Evolutionary conservation across 30 jellyfish, hydroid and myxozoan species (phyloP).

Genomic region (Catostylus mosaicus): DNA sequence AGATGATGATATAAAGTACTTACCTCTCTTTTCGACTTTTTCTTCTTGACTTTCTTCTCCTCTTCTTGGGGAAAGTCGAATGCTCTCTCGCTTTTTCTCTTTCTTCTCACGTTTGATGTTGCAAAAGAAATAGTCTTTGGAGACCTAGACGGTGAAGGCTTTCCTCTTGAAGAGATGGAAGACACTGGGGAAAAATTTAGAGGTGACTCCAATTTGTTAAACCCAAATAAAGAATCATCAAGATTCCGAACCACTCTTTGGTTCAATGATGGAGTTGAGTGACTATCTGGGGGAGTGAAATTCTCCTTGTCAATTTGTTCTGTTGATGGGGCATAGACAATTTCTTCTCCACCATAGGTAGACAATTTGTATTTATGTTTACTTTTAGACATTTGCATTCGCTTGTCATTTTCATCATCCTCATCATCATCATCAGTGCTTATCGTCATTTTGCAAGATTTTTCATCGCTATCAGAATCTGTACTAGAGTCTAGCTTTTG

Average conservation of each 20-base stretch:
- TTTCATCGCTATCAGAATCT: conserved; percentile 32
- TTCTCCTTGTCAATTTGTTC: conserved; percentile 60
- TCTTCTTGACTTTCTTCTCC: conserved; percentile 50
- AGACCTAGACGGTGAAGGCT: conserved; percentile 30
- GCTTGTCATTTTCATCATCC: not conserved
- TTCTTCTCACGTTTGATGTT: conserved; percentile 14
- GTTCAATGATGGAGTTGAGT: conserved; percentile 78
- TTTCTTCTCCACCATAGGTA: not conserved
- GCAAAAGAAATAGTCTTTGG: conserved; percentile 6
- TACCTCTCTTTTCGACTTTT: conserved; percentile 55
- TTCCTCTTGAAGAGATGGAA: conserved; percentile 4
- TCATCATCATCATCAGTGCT: conserved; percentile 16
- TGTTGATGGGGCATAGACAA: not conserved
- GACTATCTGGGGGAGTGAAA: conserved; percentile 85
- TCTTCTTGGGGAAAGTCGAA: conserved; percentile 55
- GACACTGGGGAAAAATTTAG: conserved; percentile 71
- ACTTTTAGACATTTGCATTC: not conserved
- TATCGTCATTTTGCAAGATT: not conserved
- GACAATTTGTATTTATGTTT: not conserved
- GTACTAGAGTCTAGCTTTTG: conserved; percentile 24
- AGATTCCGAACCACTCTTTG: conserved; percentile 60
- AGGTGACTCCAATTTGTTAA: conserved; percentile 60
- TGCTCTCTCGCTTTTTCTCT: conserved; percentile 27
- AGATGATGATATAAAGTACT: no score
- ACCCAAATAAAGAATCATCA: conserved; percentile 81